Evolutionary conservation across 2,113 vertebrate genomes (phyloP).

Genomic region (Pteropus alecto): DNA sequence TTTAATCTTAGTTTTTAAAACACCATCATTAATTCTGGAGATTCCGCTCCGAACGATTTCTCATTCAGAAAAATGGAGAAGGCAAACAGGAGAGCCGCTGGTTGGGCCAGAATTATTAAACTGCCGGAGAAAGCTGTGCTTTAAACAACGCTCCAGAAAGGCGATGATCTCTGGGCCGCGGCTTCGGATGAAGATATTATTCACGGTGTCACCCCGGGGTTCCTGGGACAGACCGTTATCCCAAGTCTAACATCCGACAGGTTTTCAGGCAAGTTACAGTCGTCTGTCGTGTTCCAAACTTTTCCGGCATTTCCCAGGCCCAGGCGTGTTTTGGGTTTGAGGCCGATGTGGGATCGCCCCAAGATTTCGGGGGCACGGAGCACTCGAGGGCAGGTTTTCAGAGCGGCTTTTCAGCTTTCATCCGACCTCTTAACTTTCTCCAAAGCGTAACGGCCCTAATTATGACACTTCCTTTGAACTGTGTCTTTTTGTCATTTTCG

Average conservation of each 20-base stretch:
- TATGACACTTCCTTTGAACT: background rate
- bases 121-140: background rate
- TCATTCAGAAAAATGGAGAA: background rate
- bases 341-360: rapidly evolving
- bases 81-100: background rate
- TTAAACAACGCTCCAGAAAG: background rate
- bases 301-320: too few relatives aligned
- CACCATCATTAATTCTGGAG: background rate
- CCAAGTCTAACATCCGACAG: background rate
- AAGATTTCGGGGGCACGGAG: rapidly evolving
- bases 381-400: background rate
- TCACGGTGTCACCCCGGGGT: rapidly evolving
- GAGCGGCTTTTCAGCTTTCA: background rate
- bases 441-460: background rate
- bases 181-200: background rate
- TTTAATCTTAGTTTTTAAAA: background rate
- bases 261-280: background rate
- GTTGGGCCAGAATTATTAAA: background rate
- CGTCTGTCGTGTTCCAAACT: background rate
- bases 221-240: background rate
- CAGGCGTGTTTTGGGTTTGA: rapidly evolving
- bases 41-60: background rate
- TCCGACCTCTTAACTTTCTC: background rate
- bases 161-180: rapidly evolving
- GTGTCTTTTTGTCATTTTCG: background rate